These are phyloP conservation scores for Chelon labrosus DNA, from an alignment of 2,797 vertebrate genomes.

Conservation along the genomic window DNA sequence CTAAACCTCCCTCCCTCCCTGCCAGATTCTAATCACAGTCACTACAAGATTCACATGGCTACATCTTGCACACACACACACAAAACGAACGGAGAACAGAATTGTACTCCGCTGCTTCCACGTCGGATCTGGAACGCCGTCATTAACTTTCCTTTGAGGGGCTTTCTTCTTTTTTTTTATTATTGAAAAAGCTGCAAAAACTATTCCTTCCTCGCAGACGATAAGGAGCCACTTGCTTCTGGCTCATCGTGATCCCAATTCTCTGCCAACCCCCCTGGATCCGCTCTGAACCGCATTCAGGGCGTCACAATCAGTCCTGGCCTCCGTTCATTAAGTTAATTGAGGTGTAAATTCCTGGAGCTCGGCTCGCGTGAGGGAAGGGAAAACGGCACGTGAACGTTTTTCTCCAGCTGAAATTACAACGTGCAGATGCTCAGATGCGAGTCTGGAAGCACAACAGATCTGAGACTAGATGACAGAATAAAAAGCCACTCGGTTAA, in stretches of 20 bases:
- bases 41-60: conserved; percentile 14
- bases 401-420: too few species aligned
- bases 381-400: too few species aligned
- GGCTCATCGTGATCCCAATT: neutral
- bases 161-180: neutral
- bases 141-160: conserved; percentile 8
- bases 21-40: neutral
- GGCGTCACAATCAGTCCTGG: neutral
- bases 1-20: too few species aligned
- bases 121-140: neutral
- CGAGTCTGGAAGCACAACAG: too few species aligned
- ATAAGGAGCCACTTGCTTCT: neutral
- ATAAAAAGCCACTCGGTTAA: too few species aligned
- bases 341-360: neutral
- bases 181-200: neutral
- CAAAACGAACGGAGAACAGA: neutral
- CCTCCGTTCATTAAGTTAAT: neutral
- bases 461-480: too few species aligned
- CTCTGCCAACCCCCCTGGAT: conserved; percentile 4
- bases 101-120: neutral
- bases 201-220: neutral
- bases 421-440: too few species aligned
- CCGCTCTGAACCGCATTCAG: conserved; percentile 2
- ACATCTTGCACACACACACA: neutral
- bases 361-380: too few species aligned